Evolutionary conservation across 2,113 vertebrate genomes (phyloP), one percentile per base, ranked within the genome.

Genomic region (Melanostigma gelatinosum): DNA sequence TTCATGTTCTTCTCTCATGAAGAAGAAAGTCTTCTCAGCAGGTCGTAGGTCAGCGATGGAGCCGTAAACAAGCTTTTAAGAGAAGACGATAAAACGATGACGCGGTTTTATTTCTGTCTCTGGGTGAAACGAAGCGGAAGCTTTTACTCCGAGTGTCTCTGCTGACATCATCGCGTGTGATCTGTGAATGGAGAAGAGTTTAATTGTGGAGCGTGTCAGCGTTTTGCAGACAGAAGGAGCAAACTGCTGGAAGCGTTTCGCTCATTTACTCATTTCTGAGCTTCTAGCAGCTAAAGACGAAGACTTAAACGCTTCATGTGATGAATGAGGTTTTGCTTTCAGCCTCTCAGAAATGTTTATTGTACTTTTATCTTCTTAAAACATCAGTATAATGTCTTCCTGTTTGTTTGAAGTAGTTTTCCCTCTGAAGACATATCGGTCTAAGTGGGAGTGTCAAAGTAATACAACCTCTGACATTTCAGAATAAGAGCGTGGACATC

Each of bases 191-290:
- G 40, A 46, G 60, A 72, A 72, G 20, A 0, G 7, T 75, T 72
- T 62, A 46, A 67, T 77, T 54, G 7, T 34, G 46, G 52, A 6
- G 72, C 54, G 52, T 29, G 36, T 84, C 67, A 79, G 58, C 48
- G 13, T 46, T 46, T 16, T 46, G 44, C 5, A 3, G 44, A 4
- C 44, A 1, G 12, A 15, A 54, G 32, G 22, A 52, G 62, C 38
- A 34, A 62, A 32, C 57, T 75, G n/a, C 80, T 78, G 71, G 48
- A 80, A 68, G 77, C 6, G 34, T 34, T 34, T 34, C 6, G 34
- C 34, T 34, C 34, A 34, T 34, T 34, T 34, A 34, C 32, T 77
- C 40, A 72, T 75, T 13, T 76, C 11, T 32, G 1, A 46, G 34
- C 16, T 62, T 42, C 27, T 42, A 8, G 6, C 15, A 57, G 36